These are phyloP conservation scores for Halichoerus grypus DNA, from an alignment of 2,113 vertebrate species.

Conservation along the genomic window DNA sequence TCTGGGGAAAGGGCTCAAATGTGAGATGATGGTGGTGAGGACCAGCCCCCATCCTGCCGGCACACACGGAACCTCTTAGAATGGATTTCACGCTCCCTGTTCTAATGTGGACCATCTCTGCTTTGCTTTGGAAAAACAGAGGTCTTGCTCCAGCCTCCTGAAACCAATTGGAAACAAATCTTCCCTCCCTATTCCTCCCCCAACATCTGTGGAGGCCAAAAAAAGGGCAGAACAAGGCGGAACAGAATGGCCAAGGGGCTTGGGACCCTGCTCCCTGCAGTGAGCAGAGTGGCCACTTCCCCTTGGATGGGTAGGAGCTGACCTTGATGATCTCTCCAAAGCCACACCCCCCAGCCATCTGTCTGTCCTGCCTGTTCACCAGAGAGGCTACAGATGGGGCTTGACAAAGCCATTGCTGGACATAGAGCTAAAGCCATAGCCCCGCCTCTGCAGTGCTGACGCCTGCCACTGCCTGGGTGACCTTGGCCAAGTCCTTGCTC, in stretches of 20 bases:
- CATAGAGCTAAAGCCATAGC: rapidly evolving
- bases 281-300: background rate
- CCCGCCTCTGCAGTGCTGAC: rapidly evolving
- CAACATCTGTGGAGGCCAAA: background rate
- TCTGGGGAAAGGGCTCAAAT: background rate
- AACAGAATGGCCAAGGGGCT: background rate
- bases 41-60: background rate
- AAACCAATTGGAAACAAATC: constrained; percentile 49
- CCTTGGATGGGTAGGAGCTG: background rate
- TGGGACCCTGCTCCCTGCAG: background rate
- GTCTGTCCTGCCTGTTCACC: background rate
- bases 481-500: background rate
- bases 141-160: background rate
- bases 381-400: background rate
- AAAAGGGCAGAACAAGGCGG: background rate
- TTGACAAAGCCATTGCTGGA: background rate
- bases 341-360: background rate
- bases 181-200: rapidly evolving
- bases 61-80: constrained; percentile 57
- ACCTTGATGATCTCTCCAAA: background rate
- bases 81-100: constrained; percentile 69
- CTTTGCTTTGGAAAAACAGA: constrained; percentile 34
- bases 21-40: background rate
- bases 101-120: constrained; percentile 68
- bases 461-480: background rate